phyloP scores from a whole-genome alignment of 2,113 vertebrate genomes.

The Solenodon paradoxus region DNA sequence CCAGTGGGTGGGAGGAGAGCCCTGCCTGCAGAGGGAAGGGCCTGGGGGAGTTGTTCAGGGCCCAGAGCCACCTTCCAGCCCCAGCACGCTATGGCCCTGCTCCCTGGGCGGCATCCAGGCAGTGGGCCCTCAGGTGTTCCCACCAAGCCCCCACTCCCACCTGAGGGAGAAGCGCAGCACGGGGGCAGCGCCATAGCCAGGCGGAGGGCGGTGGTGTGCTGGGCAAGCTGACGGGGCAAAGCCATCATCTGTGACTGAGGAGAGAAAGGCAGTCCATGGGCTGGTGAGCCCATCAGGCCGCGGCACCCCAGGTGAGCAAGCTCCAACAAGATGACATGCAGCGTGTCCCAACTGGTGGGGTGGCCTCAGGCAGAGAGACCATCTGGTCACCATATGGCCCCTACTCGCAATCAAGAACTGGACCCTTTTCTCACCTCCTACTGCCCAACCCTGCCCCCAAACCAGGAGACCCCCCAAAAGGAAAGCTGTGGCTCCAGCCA shows the following conservation, averaged over 20 bases:
- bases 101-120: neutral
- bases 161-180: neutral
- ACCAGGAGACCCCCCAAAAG: constrained; percentile 11
- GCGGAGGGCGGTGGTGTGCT: neutral
- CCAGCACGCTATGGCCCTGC: neutral
- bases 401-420: neutral
- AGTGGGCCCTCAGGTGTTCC: neutral
- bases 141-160: neutral
- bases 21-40: neutral
- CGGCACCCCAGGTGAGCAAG: constrained; percentile 19
- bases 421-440: neutral
- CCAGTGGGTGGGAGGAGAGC: neutral
- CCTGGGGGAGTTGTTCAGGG: neutral
- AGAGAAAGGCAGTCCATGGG: neutral
- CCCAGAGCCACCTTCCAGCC: neutral
- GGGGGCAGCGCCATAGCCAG: neutral
- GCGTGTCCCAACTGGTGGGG: neutral
- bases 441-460: neutral
- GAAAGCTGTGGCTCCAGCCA: too few species aligned
- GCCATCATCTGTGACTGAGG: neutral
- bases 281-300: neutral
- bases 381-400: constrained; percentile 61
- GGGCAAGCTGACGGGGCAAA: neutral
- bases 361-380: neutral
- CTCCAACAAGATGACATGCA: neutral